Base-by-base conservation (phyloP, 1,140 invertebrate genomes). In the Odontomachus brunneus region DNA sequence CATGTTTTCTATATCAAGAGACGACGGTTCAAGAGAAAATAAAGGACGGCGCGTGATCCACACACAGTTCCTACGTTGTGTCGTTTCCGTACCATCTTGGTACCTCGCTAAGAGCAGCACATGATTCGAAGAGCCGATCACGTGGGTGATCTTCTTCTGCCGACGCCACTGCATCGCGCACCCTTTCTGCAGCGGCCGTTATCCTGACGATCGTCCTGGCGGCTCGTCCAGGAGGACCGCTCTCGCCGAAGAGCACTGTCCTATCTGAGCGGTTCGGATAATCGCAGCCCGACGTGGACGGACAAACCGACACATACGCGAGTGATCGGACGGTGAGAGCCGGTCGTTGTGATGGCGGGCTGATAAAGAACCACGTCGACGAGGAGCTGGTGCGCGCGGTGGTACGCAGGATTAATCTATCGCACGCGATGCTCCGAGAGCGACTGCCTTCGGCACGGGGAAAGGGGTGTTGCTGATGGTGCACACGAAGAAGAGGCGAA, bases 101-200 rank as follows among this genome's bases (percentile, higher is more conserved):
- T 94, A 94, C 91, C 93, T 93, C 88, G 91, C 89, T 89, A 94
- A 92, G 75, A 94, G 92, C 66, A 94, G 90, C 62, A 91, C 92
- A 88, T 92, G 92, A 91, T 94, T 93, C 57, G 93, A 92, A 5
- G 94, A 94, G n/a, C 93, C 94, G 82, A 94, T 94, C 88, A 94
- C 93, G 86, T 92, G 93, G 85, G 86, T 91, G 89, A 94, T 75
- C 83, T 91, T 94, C 76, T 89, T 89, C 72, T 92, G 91, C 66
- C 92, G 89, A 49, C 94, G 93, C 94, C 93, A 94, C 93, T 94
- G 94, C 94, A 94, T 94, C 66, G 84, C 9, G 38, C 84, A 85
- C 81, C 82, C 81, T 65, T 44, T 15, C 44, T 63, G 29, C 49
- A 49, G 33, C 38, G 19, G 26, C 15, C 29, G 26, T 24, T 74